These are phyloP conservation scores for Hippocampus comes DNA, from an alignment of 2,113 vertebrate species.

Conservation along the genomic window DNA sequence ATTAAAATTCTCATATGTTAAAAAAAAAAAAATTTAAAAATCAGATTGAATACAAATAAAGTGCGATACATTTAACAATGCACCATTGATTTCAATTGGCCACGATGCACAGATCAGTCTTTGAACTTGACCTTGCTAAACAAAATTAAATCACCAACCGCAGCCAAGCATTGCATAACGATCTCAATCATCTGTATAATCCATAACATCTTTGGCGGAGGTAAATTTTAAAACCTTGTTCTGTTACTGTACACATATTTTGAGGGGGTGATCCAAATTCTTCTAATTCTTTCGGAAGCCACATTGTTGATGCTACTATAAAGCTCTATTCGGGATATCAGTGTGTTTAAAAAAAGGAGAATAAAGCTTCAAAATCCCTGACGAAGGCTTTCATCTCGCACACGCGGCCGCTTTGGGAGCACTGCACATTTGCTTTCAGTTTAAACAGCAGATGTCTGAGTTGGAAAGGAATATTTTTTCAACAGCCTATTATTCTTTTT, in stretches of 20 bases:
- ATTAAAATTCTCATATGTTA: too few species aligned
- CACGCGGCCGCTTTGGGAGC: too few species aligned
- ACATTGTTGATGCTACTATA: not conserved
- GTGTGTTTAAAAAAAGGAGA: not conserved
- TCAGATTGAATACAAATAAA: not conserved
- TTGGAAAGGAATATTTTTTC: not conserved
- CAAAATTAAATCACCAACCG: not conserved
- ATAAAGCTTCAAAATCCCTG: not conserved
- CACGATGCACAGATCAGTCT: not conserved
- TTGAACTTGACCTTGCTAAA: not conserved
- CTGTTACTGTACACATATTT: not conserved
- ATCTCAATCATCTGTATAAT: not conserved
- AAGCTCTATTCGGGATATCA: not conserved
- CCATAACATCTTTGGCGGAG: not conserved
- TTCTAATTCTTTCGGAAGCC: not conserved
- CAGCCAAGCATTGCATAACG: not conserved
- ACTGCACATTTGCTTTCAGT: too few species aligned
- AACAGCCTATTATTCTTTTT: not conserved
- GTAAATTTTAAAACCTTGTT: not conserved
- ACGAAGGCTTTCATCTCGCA: not conserved
- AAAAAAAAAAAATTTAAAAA: not conserved
- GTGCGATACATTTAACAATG: not conserved
- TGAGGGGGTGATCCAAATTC: not conserved
- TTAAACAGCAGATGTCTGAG: not conserved
- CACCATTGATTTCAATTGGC: not conserved